A percentile compares a stretch with the other conserved stretches of the same genome.
phyloP scores from a whole-genome alignment of 2,113 vertebrate species.

The Cranoglanis bouderius region DNA sequence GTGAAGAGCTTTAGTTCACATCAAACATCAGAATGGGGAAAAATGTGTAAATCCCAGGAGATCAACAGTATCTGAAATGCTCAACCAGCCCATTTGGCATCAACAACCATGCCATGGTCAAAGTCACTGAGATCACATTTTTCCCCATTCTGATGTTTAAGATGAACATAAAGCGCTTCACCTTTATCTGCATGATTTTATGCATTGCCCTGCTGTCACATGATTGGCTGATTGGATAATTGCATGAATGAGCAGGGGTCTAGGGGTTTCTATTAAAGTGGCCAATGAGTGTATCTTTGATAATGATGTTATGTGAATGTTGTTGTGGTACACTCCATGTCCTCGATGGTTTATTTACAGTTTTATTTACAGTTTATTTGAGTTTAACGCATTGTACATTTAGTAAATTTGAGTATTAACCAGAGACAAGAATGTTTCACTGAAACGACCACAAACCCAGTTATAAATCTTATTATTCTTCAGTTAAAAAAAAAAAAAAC shows the following conservation, averaged over 20 bases:
- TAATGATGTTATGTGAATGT: not conserved
- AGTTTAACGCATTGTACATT: not conserved
- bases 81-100: not conserved
- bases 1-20: not conserved
- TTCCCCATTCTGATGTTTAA: not conserved
- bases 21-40: not conserved
- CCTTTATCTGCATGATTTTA: not conserved
- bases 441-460: not conserved
- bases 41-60: not conserved
- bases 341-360: not conserved
- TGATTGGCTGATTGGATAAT: not conserved
- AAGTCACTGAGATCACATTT: not conserved
- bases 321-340: not conserved
- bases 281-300: not conserved
- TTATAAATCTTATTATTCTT: not conserved
- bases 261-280: not conserved
- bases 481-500: not conserved
- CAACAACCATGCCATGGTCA: not conserved
- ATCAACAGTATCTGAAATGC: not conserved
- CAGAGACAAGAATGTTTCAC: not conserved
- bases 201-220: not conserved
- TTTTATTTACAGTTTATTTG: not conserved
- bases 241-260: not conserved
- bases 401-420: not conserved
- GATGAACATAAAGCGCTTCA: not conserved